Conservation (phyloP, 2,888 invertebrate genomes). For the Ectropis crepuscularia region DNA sequence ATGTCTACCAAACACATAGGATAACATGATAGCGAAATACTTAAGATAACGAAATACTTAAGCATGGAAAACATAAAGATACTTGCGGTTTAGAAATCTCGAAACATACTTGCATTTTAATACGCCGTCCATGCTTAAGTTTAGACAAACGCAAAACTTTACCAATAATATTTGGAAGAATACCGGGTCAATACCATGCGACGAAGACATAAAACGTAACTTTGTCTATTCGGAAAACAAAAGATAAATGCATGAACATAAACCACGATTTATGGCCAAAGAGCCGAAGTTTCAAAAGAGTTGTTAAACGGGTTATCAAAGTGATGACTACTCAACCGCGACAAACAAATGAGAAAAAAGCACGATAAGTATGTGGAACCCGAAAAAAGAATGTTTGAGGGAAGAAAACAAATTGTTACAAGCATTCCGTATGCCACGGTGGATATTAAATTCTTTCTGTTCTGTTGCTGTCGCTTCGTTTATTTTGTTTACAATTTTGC, state of each 20-base stretch:
- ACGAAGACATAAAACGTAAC: constrained; percentile 18
- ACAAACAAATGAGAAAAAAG: constrained; percentile 50
- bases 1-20: too few relatives aligned
- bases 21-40: too few relatives aligned
- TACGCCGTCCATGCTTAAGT: not conserved
- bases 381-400: constrained; percentile 65
- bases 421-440: constrained; percentile 67
- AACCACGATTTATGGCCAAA: constrained; percentile 26
- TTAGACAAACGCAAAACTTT: constrained; percentile 2
- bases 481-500: constrained; percentile 71
- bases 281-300: constrained; percentile 18
- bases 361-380: constrained; percentile 54
- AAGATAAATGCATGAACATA: constrained; percentile 15
- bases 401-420: constrained; percentile 77
- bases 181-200: constrained; percentile 8
- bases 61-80: too few relatives aligned
- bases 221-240: constrained; percentile 22
- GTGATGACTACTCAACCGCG: constrained; percentile 44
- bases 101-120: not conserved
- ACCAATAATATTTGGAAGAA: constrained; percentile 3
- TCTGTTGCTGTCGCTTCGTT: constrained; percentile 67
- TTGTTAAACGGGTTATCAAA: constrained; percentile 37
- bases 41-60: too few relatives aligned
- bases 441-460: constrained; percentile 80
- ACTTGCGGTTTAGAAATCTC: not conserved